Evolutionary conservation across 2,888 invertebrate species (phyloP).

Genomic region (Sinodicranocentrus sp.): DNA sequence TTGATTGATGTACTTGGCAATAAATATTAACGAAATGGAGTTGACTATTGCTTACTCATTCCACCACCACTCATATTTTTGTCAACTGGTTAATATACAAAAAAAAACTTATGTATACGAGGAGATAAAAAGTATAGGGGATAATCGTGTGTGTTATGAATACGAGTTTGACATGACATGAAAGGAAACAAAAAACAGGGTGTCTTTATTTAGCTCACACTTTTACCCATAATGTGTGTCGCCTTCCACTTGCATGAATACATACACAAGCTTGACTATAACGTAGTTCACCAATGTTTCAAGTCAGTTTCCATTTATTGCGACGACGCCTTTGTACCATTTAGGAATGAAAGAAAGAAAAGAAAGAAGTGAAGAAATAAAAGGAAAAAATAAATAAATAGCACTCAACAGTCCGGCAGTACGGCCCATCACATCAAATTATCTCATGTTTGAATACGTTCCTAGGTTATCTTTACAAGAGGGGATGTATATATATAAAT

Average conservation of each 20-base stretch:
- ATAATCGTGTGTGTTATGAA: neutral
- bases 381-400: conserved; percentile 36
- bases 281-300: neutral
- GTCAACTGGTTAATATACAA: conserved; percentile 1
- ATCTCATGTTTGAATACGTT: neutral
- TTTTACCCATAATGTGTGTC: no score
- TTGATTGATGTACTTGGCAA: conserved; percentile 16
- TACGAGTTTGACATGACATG: conserved; percentile 14
- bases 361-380: neutral
- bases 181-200: conserved; percentile 15
- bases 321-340: conserved; percentile 51
- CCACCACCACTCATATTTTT: neutral
- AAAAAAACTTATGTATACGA: neutral
- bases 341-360: conserved; percentile 45
- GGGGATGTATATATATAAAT: neutral
- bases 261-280: no score
- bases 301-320: conserved; percentile 25
- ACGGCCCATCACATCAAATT: conserved; percentile 23
- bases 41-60: neutral
- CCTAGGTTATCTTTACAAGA: neutral
- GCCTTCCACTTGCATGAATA: no score
- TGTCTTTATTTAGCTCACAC: conserved; percentile 30
- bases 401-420: conserved; percentile 24
- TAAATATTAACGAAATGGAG: neutral
- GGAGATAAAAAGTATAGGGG: no score